Conservation (phyloP, 2,888 invertebrate genomes). For the Harpagoxenus sublaevis region DNA sequence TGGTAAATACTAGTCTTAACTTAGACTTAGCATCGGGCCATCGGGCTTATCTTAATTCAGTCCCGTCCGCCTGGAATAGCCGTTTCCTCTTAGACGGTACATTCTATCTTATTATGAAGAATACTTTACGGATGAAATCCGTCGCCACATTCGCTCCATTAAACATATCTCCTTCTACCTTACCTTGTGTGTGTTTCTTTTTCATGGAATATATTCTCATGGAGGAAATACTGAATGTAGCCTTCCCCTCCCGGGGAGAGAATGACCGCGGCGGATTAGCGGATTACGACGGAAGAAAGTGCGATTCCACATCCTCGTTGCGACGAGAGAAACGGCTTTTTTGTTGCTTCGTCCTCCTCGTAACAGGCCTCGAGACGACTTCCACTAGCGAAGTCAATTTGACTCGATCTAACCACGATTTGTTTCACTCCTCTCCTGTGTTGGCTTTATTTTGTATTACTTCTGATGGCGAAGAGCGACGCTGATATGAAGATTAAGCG, state of each 20-base stretch:
- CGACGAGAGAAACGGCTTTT: neutral
- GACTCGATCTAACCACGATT: conserved; percentile 61
- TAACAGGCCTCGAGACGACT: neutral
- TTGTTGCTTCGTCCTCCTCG: neutral
- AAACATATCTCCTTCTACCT: neutral
- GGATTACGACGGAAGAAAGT: neutral
- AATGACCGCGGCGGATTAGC: neutral
- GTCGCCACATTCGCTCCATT: neutral
- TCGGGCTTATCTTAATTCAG: conserved; percentile 15
- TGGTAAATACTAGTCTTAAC: conserved; percentile 14
- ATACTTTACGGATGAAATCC: neutral
- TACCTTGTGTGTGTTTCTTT: neutral
- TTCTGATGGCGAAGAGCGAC: conserved; percentile 48
- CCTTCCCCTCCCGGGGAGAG: neutral
- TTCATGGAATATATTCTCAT: neutral
- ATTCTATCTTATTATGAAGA: neutral
- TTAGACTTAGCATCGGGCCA: conserved; percentile 2
- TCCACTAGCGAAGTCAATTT: conserved; percentile 52
- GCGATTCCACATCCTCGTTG: neutral
- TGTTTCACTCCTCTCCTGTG: conserved; percentile 53
- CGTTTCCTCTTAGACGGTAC: neutral
- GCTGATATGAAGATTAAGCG: conserved; percentile 64
- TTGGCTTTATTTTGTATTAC: conserved; percentile 56
- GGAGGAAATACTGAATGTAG: neutral
- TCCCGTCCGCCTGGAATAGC: neutral